Evolutionary conservation across 2,797 vertebrate genomes (phyloP), one percentile per base, ranked within the genome.

Genomic region (Tachyglossus aculeatus): DNA sequence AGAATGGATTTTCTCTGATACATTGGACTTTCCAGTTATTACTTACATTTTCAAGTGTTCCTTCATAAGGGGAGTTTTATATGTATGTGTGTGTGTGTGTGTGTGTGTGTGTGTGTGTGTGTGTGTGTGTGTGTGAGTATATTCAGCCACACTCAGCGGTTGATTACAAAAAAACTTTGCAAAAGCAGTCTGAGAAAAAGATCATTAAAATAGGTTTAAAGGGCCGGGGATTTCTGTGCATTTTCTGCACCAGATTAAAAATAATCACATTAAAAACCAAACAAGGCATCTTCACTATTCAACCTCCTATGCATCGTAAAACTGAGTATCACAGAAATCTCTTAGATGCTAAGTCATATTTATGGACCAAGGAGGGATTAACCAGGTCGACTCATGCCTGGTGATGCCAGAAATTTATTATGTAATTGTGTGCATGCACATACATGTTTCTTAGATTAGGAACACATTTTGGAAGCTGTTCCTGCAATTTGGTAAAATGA

Each of bases 181-280:
- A n/a, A n/a, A n/a, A n/a, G n/a, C n/a, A n/a, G n/a, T n/a, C n/a
- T n/a, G n/a, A n/a, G n/a, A n/a, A n/a, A n/a, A n/a, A n/a, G n/a
- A n/a, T n/a, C n/a, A n/a, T n/a, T n/a, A n/a, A n/a, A n/a, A n/a
- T n/a, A n/a, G n/a, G 32, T 55, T 57, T 14, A 63, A 33, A 78
- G 68, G 65, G 64, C 15, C 1, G 33, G 43, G 56, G 33, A 68
- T 76, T 62, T 73, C 66, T 33, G 40, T n/a, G n/a, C 44, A 71
- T 53, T 37, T 68, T 66, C 76, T 84, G 66, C 43, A 48, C 31
- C 44, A 3, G 4, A 57, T 50, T 72, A 67, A 27, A 60, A 68
- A 51, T 71, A 71, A 84, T 74, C 78, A 44, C 44, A 55, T 56
- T 58, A 25, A 67, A 68, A n/a, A n/a, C n/a, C n/a, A n/a, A n/a